Percentiles rank a stretch among this genome's conserved stretches.
phyloP scores from a whole-genome alignment of 2,113 vertebrate species.

The Halichoeres trimaculatus region DNA sequence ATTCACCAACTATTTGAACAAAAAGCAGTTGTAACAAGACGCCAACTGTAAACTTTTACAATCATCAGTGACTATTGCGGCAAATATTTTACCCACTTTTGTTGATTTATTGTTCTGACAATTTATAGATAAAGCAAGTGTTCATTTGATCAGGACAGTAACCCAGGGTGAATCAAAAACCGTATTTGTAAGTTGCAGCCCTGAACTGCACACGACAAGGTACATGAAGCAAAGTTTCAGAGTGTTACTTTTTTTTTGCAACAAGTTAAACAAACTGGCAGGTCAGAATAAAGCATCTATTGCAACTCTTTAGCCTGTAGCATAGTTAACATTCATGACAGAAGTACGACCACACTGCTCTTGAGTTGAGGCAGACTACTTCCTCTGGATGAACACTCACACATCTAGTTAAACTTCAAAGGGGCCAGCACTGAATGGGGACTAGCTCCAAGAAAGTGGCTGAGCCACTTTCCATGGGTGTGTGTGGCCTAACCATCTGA shows the following conservation, averaged over 20 bases:
- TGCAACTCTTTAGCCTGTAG: not conserved
- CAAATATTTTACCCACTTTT: too few relatives aligned
- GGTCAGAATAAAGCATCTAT: not conserved
- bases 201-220: not conserved
- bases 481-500: slow-evolving; percentile 65
- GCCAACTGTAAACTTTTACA: not conserved
- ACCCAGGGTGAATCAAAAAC: not conserved
- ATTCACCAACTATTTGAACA: not conserved
- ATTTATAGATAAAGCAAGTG: not conserved
- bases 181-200: not conserved
- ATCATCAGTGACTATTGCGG: too few relatives aligned
- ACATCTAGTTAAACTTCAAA: slow-evolving; percentile 68
- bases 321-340: slow-evolving; percentile 7
- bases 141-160: not conserved
- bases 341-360: slow-evolving; percentile 3
- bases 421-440: slow-evolving; percentile 47
- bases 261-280: not conserved
- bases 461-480: slow-evolving; percentile 59
- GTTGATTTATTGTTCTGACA: too few relatives aligned
- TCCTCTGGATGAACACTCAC: slow-evolving; percentile 48
- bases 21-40: not conserved
- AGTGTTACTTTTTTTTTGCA: not conserved
- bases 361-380: slow-evolving; percentile 40
- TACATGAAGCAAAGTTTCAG: not conserved
- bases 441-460: slow-evolving; percentile 66